Evolutionary conservation across 2,797 vertebrate species (phyloP), one percentile per base, ranked within the genome.

Genomic region (Lutjanus campechanus): DNA sequence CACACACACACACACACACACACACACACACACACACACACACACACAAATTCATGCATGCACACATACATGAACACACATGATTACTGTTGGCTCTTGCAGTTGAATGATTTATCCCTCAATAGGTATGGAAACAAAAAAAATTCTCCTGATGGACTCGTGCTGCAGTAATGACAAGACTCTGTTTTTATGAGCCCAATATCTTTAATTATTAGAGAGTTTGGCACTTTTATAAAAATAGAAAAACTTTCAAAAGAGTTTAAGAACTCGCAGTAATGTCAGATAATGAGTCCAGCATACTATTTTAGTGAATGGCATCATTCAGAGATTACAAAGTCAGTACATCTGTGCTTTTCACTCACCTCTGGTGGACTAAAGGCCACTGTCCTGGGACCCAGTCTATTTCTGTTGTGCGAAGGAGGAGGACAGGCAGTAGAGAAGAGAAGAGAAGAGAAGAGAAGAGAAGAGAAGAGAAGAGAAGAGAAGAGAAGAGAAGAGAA

Each of bases 281-380:
- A 63, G 49, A 58, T 51, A 66, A 80, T 76, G 73, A 86, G 50
- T 73, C 55, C 50, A 63, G 16, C 11, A n/a, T 46, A 44, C 62
- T 70, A 43, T 88, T 89, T 91, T 58, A 78, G 55, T 51, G 43
- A 59, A 20, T 54, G 60, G 29, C 72, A 77, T 84, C 43, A 63
- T 69, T 85, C n/a, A 77, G 29, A 70, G 69, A 83, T 73, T 46
- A 79, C n/a, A 85, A 81, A 88, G 79, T 84, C 79, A 67, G 79
- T 63, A 66, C 74, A 80, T 82, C 67, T 83, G 77, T 70, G 56
- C 61, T 65, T 81, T 83, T 82, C 83, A 74, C 59, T 87, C 81
- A 85, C 69, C 68, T 88, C 69, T 69, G 15, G 11, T 79, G 55
- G 61, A 73, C 76, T 43, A 17, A 16, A 63, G 40, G 50, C 49